A percentile compares a stretch with the other conserved stretches of the same genome.
phyloP scores from a whole-genome alignment of 1,140 invertebrate genomes.

The Drosophila ironensis region DNA sequence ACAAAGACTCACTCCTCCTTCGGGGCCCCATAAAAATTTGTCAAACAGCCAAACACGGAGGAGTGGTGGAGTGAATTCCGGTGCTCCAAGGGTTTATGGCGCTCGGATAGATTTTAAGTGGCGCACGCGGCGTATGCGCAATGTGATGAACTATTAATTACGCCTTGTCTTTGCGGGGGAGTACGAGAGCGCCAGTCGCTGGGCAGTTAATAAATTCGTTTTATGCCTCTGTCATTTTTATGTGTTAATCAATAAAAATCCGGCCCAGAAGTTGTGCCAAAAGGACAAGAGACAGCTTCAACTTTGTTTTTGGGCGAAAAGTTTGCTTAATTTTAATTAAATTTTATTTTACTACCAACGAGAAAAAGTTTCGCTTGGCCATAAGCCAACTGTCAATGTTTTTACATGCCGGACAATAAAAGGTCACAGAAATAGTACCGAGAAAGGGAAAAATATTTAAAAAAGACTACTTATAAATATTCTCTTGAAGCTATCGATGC shows the following conservation, averaged over 20 bases:
- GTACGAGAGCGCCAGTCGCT: background rate
- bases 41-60: conserved; percentile 19
- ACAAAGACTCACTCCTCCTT: conserved; percentile 30
- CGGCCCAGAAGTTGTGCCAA: conserved; percentile 9
- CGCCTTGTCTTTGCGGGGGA: conserved; percentile 52
- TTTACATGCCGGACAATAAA: background rate
- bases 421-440: background rate
- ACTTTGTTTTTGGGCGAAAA: conserved; percentile 15
- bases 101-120: conserved; percentile 56
- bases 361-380: conserved; percentile 49
- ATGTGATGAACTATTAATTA: conserved; percentile 68
- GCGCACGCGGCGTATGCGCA: conserved; percentile 55
- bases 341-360: conserved; percentile 48
- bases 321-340: conserved; percentile 59
- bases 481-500: too few species aligned
- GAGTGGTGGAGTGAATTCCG: background rate
- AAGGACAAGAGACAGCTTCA: conserved; percentile 1
- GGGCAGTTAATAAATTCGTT: conserved; percentile 55
- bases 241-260: conserved; percentile 69
- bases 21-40: conserved; percentile 60
- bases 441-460: background rate
- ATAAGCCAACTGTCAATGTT: conserved; percentile 46
- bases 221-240: conserved; percentile 52
- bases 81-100: conserved; percentile 4
- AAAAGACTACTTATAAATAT: too few species aligned